Evolutionary conservation across 2,797 vertebrate genomes (phyloP).

Genomic region (Alcedo atthis): DNA sequence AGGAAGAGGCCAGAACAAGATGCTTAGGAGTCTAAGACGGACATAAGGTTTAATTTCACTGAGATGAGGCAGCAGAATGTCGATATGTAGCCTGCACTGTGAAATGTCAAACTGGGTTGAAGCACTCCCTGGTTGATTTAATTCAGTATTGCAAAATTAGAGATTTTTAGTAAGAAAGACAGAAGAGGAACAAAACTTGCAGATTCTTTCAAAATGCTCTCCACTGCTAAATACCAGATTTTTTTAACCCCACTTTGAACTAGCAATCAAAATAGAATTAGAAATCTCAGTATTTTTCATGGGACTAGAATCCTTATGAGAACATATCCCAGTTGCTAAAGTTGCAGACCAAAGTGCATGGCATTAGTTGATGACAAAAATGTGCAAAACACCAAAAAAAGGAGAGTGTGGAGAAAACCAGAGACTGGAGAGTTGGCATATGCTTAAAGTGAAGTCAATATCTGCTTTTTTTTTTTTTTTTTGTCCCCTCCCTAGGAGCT

Average conservation of each 20-base stretch:
- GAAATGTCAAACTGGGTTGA: background rate
- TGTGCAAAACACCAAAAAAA: conserved; percentile 5
- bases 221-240: background rate
- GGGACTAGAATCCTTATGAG: background rate
- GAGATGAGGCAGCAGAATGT: background rate
- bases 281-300: background rate
- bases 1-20: background rate
- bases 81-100: background rate
- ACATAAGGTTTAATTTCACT: background rate
- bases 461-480: background rate
- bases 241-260: background rate
- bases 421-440: background rate
- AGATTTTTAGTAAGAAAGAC: background rate
- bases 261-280: background rate
- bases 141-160: background rate
- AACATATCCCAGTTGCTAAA: background rate
- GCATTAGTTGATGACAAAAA: background rate
- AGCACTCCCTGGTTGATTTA: background rate
- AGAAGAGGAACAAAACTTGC: background rate
- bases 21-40: background rate
- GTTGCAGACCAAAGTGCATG: background rate
- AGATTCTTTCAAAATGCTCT: background rate
- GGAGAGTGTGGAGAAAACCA: background rate
- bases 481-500: background rate
- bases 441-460: conserved; percentile 16